Percentiles rank a stretch among this genome's conserved stretches.
Conservation (phyloP, 1,140 invertebrate genomes). For the Antheraea pernyi region DNA sequence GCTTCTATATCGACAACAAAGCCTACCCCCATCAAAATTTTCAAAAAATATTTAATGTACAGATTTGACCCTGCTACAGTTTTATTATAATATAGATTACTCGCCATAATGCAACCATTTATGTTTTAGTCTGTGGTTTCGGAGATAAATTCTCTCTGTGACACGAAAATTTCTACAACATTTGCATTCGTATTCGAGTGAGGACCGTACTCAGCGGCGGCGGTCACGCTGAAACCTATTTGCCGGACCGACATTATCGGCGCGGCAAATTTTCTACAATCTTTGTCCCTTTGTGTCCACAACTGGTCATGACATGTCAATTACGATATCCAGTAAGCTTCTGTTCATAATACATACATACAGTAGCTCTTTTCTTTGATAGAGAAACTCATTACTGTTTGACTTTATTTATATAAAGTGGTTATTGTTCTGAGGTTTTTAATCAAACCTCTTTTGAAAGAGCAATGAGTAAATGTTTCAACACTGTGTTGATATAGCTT, state of each 20-base stretch:
- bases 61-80: no score
- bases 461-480: no score
- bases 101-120: conserved; percentile 3
- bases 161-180: conserved; percentile 30
- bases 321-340: conserved; percentile 62
- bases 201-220: conserved; percentile 34
- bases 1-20: no score
- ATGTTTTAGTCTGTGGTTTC: neutral
- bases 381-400: neutral
- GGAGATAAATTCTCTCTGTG: conserved; percentile 24
- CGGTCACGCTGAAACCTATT: conserved; percentile 48
- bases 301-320: conserved; percentile 72
- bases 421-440: no score
- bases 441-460: no score
- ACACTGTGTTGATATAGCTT: no score
- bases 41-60: no score
- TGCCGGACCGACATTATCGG: conserved; percentile 60
- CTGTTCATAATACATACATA: conserved; percentile 31
- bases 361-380: conserved; percentile 8
- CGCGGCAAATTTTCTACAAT: conserved; percentile 70
- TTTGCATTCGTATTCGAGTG: conserved; percentile 45
- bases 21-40: no score
- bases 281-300: conserved; percentile 64
- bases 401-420: no score
- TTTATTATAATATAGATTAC: no score